These are phyloP conservation scores for Botia kubotai DNA, from an alignment of 2,797 vertebrate genomes.

Conservation along the genomic window DNA sequence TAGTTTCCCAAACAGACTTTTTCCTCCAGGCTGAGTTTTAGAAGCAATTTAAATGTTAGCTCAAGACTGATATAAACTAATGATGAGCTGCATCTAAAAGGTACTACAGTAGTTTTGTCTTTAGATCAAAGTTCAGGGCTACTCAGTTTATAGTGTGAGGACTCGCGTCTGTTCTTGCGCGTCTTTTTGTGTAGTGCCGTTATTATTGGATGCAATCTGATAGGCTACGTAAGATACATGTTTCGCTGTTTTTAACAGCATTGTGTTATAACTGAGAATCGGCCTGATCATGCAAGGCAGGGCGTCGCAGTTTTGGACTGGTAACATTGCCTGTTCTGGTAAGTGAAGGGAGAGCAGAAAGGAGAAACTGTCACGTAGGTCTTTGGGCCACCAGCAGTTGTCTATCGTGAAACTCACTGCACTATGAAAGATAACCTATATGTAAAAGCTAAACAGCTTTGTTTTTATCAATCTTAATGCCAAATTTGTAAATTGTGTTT, in stretches of 20 bases:
- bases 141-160: not conserved
- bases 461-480: not conserved
- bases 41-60: not conserved
- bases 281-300: not conserved
- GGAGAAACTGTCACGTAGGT: conserved; percentile 77
- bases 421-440: not conserved
- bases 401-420: not conserved
- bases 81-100: not conserved
- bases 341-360: conserved; percentile 51
- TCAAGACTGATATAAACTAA: not conserved
- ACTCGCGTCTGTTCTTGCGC: not conserved
- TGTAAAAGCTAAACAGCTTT: not conserved
- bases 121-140: not conserved
- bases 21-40: not conserved
- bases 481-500: not conserved
- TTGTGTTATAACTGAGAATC: no score
- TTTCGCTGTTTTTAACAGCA: no score
- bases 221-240: no score
- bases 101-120: not conserved
- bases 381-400: conserved; percentile 46
- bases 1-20: not conserved
- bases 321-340: conserved; percentile 39
- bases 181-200: not conserved
- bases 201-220: no score
- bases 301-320: not conserved